Evolutionary conservation across 1,140 invertebrate species (phyloP), one percentile per base, ranked within the genome.

Genomic region (Drosophila pandora): DNA sequence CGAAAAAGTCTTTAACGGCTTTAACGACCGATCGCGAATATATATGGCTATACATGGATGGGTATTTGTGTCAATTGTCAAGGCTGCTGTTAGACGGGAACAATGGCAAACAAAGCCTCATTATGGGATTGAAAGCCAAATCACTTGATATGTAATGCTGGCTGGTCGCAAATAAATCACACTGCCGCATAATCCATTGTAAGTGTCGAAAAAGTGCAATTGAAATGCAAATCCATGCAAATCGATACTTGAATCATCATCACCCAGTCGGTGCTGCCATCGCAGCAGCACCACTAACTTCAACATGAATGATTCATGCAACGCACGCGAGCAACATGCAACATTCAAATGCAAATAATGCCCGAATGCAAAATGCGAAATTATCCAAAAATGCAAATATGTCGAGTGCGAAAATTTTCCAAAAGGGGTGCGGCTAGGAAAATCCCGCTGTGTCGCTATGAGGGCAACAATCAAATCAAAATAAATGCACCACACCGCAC

Each of bases 161-260:
- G 62, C 67, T 81, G 70, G 62, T 60, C 78, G 79, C 76, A 87
- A 87, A 87, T 87, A 88, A 87, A 87, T 87, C 83, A 87, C 56
- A 85, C 78, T 87, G 81, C 81, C 81, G 84, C 70, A 87, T 87
- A 87, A 85, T 85, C 78, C 82, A 85, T 85, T 85, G 82, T 85
- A 85, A 85, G 82, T 85, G 82, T 87, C 82, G 82, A 85, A 85
- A 81, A 85, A 82, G 68, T 87, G 82, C 82, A 85, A 87, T 85
- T 85, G 74, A 85, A 85, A 85, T 85, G 82, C 82, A 85, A 85
- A 85, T 85, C 82, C 87, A 85, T 85, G 82, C 82, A 85, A 85
- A 85, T 85, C 82, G 82, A 85, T 85, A 85, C 82, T 87, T 87
- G 82, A 85, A 85, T 85, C 82, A 81, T 87, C 81, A 79, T 43